A percentile compares a stretch with the other conserved stretches of the same genome.
Evolutionary conservation across 2,888 invertebrate genomes (phyloP).

Genomic region (Drosophila infuscata): DNA sequence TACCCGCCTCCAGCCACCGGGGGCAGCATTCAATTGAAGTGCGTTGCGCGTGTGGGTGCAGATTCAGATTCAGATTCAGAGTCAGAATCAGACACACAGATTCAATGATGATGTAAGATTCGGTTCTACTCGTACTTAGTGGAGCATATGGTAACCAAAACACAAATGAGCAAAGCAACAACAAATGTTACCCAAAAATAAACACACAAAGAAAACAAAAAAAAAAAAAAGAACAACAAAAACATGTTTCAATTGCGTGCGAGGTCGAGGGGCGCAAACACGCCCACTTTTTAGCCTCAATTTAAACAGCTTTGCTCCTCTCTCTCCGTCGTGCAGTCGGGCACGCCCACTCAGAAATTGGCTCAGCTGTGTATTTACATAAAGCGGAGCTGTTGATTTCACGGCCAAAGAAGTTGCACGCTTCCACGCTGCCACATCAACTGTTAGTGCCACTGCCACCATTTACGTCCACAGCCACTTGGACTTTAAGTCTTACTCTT

Average conservation of each 20-base stretch:
- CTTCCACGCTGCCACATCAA: slow-evolving; percentile 37
- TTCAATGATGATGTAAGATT: slow-evolving; percentile 53
- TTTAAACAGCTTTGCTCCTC: slow-evolving; percentile 38
- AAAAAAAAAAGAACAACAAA: slow-evolving; percentile 6
- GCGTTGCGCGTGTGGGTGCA: slow-evolving; percentile 42
- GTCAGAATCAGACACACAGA: not conserved
- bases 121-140: slow-evolving; percentile 6
- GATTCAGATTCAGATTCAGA: slow-evolving; percentile 23
- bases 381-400: slow-evolving; percentile 47
- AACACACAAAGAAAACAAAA: slow-evolving; percentile 18
- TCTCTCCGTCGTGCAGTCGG: not conserved
- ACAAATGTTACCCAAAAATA: not conserved
- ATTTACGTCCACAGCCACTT: slow-evolving; percentile 15
- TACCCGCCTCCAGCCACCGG: slow-evolving; percentile 1
- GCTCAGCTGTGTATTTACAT: slow-evolving; percentile 45
- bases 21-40: slow-evolving; percentile 1
- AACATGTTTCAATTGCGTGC: slow-evolving; percentile 67
- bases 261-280: slow-evolving; percentile 57
- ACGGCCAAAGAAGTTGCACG: slow-evolving; percentile 68
- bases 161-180: slow-evolving; percentile 5
- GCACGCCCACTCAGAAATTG: slow-evolving; percentile 27
- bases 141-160: slow-evolving; percentile 24
- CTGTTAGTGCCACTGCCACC: slow-evolving; percentile 15
- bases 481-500: slow-evolving; percentile 11
- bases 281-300: slow-evolving; percentile 55